Evolutionary conservation across 2,113 vertebrate genomes (phyloP).

Genomic region (Micromys minutus): DNA sequence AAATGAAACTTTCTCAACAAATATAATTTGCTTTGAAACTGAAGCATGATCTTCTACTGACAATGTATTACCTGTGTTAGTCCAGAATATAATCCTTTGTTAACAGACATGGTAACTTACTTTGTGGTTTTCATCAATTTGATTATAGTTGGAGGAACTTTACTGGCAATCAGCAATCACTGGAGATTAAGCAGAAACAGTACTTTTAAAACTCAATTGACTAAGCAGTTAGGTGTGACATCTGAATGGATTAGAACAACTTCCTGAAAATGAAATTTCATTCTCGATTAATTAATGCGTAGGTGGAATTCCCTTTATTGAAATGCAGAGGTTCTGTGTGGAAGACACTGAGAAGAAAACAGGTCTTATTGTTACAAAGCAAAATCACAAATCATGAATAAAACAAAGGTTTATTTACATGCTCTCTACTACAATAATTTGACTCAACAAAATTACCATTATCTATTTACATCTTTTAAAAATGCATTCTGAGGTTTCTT

Average conservation of each 20-base stretch:
- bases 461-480: conserved; percentile 87
- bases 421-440: conserved; percentile 81
- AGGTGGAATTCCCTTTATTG: conserved; percentile 78
- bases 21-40: conserved; percentile 71
- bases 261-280: conserved; percentile 81
- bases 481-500: conserved; percentile 83
- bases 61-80: conserved; percentile 63
- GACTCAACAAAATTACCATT: conserved; percentile 85
- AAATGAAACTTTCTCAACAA: conserved; percentile 9
- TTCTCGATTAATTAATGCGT: conserved; percentile 84
- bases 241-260: conserved; percentile 79
- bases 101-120: conserved; percentile 71
- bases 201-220: conserved; percentile 74
- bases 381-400: conserved; percentile 80
- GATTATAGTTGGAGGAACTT: conserved; percentile 74
- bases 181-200: conserved; percentile 72
- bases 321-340: conserved; percentile 78
- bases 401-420: conserved; percentile 86
- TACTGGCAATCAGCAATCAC: conserved; percentile 74
- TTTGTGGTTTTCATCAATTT: conserved; percentile 72
- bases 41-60: conserved; percentile 55
- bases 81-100: conserved; percentile 77
- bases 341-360: conserved; percentile 75
- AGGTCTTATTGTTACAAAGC: conserved; percentile 49
- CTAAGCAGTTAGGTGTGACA: conserved; percentile 78